Conservation (phyloP, 2,797 vertebrate species). For the Spea hammondii region DNA sequence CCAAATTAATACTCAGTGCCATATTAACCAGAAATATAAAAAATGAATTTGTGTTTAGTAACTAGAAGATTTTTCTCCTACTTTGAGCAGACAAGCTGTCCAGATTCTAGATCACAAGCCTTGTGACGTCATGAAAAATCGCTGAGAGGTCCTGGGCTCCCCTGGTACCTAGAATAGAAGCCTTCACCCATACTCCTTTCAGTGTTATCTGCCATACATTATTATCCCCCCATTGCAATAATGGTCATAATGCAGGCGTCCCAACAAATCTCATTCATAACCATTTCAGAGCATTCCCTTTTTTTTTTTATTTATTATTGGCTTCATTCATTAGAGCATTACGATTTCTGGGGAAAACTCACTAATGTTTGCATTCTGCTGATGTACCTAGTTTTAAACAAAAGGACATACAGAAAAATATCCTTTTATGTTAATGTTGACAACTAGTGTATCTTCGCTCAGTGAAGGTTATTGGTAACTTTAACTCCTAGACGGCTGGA, state of each 20-base stretch:
- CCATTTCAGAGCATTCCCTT: constrained; percentile 44
- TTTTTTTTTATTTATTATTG: constrained; percentile 1
- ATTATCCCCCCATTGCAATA: not conserved
- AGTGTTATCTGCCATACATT: too few relatives aligned
- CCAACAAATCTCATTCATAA: constrained; percentile 4
- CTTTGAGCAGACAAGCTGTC: too few relatives aligned
- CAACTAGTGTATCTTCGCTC: not conserved
- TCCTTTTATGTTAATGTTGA: constrained; percentile 23
- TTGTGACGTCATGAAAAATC: too few relatives aligned
- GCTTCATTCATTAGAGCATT: constrained; percentile 14
- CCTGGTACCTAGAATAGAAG: too few relatives aligned
- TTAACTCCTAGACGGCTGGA: constrained; percentile 3
- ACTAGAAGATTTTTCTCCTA: too few relatives aligned
- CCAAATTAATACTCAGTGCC: not conserved
- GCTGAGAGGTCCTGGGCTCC: too few relatives aligned
- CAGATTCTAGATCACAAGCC: too few relatives aligned
- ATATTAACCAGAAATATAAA: constrained; percentile 6
- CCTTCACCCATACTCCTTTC: too few relatives aligned
- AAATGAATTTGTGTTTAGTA: too few relatives aligned
- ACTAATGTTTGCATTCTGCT: constrained; percentile 34
- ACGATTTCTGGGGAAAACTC: constrained; percentile 22
- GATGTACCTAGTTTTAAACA: constrained; percentile 25
- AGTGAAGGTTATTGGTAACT: constrained; percentile 28
- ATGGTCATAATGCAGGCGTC: not conserved
- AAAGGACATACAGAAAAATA: not conserved